A percentile compares a stretch with the other conserved stretches of the same genome.
Conservation (phyloP, 2,797 vertebrate species). For the Pipistrellus pygmaeus region DNA sequence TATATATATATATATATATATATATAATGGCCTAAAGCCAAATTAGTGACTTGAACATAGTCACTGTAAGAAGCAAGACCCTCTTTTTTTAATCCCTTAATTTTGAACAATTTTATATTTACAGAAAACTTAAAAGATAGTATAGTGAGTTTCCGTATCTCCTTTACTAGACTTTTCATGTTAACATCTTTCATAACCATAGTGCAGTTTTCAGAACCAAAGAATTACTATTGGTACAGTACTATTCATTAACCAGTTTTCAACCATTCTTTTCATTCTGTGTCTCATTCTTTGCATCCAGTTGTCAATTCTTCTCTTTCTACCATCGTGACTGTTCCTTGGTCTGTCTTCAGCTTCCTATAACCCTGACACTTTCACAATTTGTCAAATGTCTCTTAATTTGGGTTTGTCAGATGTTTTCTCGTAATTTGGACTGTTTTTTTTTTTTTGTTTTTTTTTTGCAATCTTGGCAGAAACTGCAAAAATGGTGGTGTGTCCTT, state of each 20-base stretch:
- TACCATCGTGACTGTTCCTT: background rate
- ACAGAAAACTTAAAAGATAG: background rate
- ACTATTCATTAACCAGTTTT: background rate
- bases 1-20: no score
- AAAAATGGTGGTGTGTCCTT: background rate
- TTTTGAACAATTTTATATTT: slow-evolving; percentile 30
- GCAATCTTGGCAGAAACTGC: background rate
- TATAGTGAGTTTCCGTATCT: background rate
- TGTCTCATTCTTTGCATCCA: background rate
- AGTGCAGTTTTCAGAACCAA: background rate
- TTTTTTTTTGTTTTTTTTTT: background rate
- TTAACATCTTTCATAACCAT: background rate
- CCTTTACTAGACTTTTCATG: background rate
- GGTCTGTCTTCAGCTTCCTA: background rate
- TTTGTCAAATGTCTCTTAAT: background rate
- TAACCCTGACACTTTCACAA: background rate
- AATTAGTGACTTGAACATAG: background rate
- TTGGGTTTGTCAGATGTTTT: background rate
- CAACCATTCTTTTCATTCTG: background rate
- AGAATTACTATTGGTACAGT: background rate
- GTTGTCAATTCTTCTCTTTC: background rate
- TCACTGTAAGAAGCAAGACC: background rate
- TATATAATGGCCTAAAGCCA: background rate
- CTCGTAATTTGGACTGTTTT: background rate
- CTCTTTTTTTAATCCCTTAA: background rate